Conservation (phyloP, 2,888 invertebrate genomes). For the Drosophila pseudotalamancana region DNA sequence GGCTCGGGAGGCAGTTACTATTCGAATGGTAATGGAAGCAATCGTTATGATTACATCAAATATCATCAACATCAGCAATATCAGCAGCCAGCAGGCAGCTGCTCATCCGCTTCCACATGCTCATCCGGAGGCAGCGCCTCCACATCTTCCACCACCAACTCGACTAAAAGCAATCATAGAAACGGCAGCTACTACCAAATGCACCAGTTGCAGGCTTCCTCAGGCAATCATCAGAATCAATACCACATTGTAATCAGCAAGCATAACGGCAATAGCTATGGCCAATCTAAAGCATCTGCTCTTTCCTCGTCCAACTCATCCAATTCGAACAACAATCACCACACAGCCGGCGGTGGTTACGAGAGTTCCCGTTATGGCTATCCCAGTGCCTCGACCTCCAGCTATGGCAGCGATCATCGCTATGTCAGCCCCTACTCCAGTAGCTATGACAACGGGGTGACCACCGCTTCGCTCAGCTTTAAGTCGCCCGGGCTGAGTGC, state of each 20-base stretch:
- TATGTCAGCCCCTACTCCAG: constrained; percentile 83
- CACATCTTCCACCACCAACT: constrained; percentile 27
- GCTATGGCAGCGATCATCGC: constrained; percentile 80
- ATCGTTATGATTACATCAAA: constrained; percentile 61
- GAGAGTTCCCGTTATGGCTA: constrained; percentile 76
- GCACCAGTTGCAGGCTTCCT: constrained; percentile 38
- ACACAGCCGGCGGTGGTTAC: constrained; percentile 61
- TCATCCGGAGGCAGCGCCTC: constrained; percentile 42
- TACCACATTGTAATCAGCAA: constrained; percentile 64
- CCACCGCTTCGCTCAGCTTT: constrained; percentile 84
- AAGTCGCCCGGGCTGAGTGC: constrained; percentile 67
- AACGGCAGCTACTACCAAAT: constrained; percentile 53
- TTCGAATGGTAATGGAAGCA: constrained; percentile 74
- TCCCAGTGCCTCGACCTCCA: constrained; percentile 65
- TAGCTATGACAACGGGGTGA: constrained; percentile 84
- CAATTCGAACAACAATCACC: constrained; percentile 18
- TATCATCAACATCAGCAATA: constrained; percentile 53
- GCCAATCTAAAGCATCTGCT: constrained; percentile 62
- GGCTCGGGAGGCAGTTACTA: constrained; percentile 72
- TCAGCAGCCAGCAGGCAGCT: constrained; percentile 47
- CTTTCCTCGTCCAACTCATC: constrained; percentile 53
- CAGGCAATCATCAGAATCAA: constrained; percentile 55
- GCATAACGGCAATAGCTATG: constrained; percentile 55
- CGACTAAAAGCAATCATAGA: constrained; percentile 47
- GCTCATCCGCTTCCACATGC: constrained; percentile 51